These are phyloP conservation scores for Phaedon cochleariae DNA, from an alignment of 2,888 invertebrate genomes.

Conservation along the genomic window DNA sequence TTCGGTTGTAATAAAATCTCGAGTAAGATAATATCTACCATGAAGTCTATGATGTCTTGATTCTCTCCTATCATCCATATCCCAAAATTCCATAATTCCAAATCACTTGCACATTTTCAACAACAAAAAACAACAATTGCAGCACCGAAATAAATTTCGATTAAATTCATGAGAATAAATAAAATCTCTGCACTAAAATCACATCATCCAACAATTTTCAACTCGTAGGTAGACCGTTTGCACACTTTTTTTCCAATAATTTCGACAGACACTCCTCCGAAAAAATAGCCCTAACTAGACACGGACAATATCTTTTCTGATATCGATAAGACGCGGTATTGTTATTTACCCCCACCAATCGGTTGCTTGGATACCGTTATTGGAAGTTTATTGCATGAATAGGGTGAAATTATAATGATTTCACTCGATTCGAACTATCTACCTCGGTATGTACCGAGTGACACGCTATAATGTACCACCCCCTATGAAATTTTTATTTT, in stretches of 20 bases:
- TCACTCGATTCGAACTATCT: too few relatives aligned
- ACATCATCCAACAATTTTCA: conserved; percentile 7
- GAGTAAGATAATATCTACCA: conserved; percentile 47
- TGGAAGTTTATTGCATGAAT: conserved; percentile 25
- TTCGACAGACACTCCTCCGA: conserved; percentile 5
- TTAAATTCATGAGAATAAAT: neutral
- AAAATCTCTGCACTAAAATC: neutral
- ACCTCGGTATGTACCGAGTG: neutral
- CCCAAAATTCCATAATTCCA: conserved; percentile 60
- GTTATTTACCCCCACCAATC: conserved; percentile 28
- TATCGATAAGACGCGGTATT: conserved; percentile 20
- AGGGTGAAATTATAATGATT: conserved; percentile 37
- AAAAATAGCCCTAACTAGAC: conserved; percentile 12
- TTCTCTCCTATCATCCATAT: conserved; percentile 58
- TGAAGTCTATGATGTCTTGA: conserved; percentile 48
- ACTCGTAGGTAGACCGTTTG: neutral
- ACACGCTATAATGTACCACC: too few relatives aligned
- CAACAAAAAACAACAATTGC: neutral
- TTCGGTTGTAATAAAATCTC: too few relatives aligned
- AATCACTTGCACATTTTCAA: conserved; percentile 33
- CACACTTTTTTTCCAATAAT: too few relatives aligned
- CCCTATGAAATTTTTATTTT: too few relatives aligned
- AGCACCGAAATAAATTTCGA: neutral
- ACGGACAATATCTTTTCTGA: neutral
- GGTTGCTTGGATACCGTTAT: conserved; percentile 38